A percentile compares a stretch with the other conserved stretches of the same genome.
Conservation (phyloP, 2,797 vertebrate genomes). For the Acrossocheilus wenchowensis region DNA sequence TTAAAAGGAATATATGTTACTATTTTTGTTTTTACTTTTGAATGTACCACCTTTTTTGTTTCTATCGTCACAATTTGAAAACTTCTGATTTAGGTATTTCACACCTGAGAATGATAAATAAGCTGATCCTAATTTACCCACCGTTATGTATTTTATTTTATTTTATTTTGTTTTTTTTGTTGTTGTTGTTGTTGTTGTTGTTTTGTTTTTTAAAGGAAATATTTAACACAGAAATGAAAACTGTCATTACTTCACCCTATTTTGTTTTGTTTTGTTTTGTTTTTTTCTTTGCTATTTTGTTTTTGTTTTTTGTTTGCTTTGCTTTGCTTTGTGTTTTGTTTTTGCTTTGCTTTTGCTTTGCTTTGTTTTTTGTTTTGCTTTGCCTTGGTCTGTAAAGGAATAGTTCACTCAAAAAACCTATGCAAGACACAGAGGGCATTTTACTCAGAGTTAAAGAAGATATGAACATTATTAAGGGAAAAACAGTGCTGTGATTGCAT, state of each 20-base stretch:
- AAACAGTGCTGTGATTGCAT: not conserved
- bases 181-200: too few relatives aligned
- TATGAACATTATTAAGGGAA: conserved; percentile 7
- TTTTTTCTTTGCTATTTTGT: not conserved
- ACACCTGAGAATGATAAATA: not conserved
- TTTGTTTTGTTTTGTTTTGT: not conserved
- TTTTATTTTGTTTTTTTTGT: too few relatives aligned
- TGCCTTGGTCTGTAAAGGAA: not conserved
- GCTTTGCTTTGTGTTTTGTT: too few relatives aligned
- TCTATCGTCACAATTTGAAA: not conserved
- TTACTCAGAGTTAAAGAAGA: not conserved
- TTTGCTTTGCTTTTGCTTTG: not conserved
- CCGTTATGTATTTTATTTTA: too few relatives aligned
- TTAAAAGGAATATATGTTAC: not conserved
- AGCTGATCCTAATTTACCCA: too few relatives aligned
- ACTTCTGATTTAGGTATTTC: not conserved
- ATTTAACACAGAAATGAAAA: not conserved
- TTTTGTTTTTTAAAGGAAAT: too few relatives aligned
- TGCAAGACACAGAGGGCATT: not conserved
- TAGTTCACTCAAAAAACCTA: not conserved
- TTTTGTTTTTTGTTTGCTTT: not conserved
- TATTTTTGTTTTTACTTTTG: too few relatives aligned
- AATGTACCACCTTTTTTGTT: not conserved
- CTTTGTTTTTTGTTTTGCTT: not conserved
- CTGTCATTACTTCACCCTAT: too few relatives aligned